These are phyloP conservation scores for Polietes domitor DNA, from an alignment of 2,888 invertebrate genomes.

Conservation along the genomic window DNA sequence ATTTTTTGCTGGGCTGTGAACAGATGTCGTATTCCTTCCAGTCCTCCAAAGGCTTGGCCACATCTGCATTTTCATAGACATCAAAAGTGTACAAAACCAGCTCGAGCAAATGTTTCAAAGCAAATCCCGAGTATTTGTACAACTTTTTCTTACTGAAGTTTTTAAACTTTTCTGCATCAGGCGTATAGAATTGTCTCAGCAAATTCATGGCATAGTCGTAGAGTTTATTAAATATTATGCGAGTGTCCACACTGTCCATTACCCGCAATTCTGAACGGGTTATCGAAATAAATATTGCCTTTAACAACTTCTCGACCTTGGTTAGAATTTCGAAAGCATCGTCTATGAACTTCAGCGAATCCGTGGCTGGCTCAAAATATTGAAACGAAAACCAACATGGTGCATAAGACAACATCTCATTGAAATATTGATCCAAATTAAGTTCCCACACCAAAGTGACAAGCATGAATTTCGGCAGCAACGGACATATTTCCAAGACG, in stretches of 20 bases:
- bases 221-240: conserved; percentile 72
- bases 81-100: conserved; percentile 72
- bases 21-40: conserved; percentile 72
- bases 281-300: conserved; percentile 72
- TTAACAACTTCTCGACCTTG: conserved; percentile 72
- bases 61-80: conserved; percentile 68
- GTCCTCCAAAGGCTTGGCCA: conserved; percentile 65
- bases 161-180: conserved; percentile 73
- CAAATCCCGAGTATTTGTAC: conserved; percentile 73
- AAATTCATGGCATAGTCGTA: conserved; percentile 73
- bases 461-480: conserved; percentile 74
- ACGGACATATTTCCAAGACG: conserved; percentile 72
- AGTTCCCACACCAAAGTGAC: conserved; percentile 73
- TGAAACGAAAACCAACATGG: conserved; percentile 76
- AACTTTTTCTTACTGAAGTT: conserved; percentile 71
- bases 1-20: conserved; percentile 59
- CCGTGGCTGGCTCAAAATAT: conserved; percentile 72
- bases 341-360: conserved; percentile 72
- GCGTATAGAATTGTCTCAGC: conserved; percentile 74
- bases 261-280: conserved; percentile 71
- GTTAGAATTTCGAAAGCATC: conserved; percentile 73
- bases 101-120: conserved; percentile 72
- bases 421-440: conserved; percentile 73
- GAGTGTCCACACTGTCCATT: conserved; percentile 72
- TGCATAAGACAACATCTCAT: conserved; percentile 72